Conservation (phyloP, 35 echinoderm and acorn worm genomes). For the Hemicentrotus pulcherrimus region DNA sequence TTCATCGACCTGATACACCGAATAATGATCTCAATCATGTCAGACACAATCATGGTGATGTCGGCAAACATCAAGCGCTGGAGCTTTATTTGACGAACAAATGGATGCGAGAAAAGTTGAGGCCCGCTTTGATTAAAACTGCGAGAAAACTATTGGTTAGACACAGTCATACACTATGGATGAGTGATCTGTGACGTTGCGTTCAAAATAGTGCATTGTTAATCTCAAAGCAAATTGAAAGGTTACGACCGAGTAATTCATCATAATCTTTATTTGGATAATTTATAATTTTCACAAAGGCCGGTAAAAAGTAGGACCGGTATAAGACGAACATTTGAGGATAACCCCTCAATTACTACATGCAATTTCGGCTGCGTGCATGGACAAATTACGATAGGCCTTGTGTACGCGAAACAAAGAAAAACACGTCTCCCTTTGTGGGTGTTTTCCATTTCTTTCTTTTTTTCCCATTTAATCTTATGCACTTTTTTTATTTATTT, state of each 20-base stretch:
- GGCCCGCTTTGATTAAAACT: not conserved
- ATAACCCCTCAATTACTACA: too few relatives aligned
- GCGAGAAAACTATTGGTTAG: not conserved
- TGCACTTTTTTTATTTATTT: too few relatives aligned
- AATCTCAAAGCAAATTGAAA: not conserved
- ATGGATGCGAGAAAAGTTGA: not conserved
- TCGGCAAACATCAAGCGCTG: not conserved
- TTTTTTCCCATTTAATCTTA: too few relatives aligned
- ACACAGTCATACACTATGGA: not conserved
- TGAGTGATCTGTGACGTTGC: not conserved
- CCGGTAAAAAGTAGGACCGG: not conserved
- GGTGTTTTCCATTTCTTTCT: too few relatives aligned
- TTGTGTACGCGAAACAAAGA: too few relatives aligned
- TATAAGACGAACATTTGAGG: too few relatives aligned
- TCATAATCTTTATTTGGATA: not conserved
- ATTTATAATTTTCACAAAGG: not conserved
- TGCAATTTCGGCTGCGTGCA: too few relatives aligned
- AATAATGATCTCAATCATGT: not conserved
- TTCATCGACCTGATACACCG: not conserved
- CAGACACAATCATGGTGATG: not conserved
- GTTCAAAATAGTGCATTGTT: not conserved
- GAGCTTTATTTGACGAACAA: not conserved
- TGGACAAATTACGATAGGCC: too few relatives aligned
- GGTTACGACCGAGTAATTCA: not conserved
- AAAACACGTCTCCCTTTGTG: too few relatives aligned